Conservation (phyloP, 2,113 vertebrate genomes). For the Mormoops blainvillei region DNA sequence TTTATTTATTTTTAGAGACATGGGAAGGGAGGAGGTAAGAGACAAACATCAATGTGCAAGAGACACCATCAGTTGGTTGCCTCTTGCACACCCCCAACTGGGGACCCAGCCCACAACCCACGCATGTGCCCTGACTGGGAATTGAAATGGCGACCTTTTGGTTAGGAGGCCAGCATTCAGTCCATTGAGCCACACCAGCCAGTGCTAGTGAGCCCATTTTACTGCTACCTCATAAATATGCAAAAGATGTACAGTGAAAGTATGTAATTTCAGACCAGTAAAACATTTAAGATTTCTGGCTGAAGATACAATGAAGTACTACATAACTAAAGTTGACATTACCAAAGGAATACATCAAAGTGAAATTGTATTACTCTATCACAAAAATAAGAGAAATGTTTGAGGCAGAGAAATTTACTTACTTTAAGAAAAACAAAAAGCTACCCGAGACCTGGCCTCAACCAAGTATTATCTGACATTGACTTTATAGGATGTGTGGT, state of each 20-base stretch:
- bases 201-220: neutral
- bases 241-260: neutral
- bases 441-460: neutral
- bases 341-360: neutral
- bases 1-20: too few relatives aligned
- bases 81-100: too few relatives aligned
- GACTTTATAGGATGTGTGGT: neutral
- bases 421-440: conserved; percentile 24
- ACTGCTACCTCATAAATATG: neutral
- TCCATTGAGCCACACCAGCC: too few relatives aligned
- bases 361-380: neutral
- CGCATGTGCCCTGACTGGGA: too few relatives aligned
- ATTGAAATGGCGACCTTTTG: too few relatives aligned
- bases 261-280: neutral
- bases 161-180: too few relatives aligned
- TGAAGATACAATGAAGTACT: neutral
- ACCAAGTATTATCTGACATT: neutral
- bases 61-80: too few relatives aligned
- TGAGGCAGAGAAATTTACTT: neutral
- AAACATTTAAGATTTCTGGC: neutral
- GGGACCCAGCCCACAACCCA: too few relatives aligned
- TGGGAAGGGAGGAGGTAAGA: too few relatives aligned
- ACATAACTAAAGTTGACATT: neutral
- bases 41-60: too few relatives aligned
- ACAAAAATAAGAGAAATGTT: neutral